Base-by-base conservation (phyloP, 2,113 vertebrate genomes). In the Bujurquina vittata region DNA sequence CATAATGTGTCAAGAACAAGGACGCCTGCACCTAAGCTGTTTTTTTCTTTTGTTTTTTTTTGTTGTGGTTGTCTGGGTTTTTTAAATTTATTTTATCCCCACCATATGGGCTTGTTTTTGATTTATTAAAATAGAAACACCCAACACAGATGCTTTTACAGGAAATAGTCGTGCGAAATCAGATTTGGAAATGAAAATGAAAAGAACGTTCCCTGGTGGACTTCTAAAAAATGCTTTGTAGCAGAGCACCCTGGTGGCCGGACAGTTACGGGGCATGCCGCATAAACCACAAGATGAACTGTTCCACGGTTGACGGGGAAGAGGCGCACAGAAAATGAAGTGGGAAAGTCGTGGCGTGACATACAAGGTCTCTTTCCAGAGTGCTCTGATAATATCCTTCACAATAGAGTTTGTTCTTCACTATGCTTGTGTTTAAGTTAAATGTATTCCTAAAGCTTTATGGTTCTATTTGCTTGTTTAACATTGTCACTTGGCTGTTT, bases 91-190 rank as follows among this genome's bases (percentile, higher is more conserved):
- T 84, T 79, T 85, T 9, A 11, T 75, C 31, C 18, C 29, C 11
- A 62, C 57, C 78, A 69, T 55, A 61, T 84, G 59, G 11, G 22
- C 62, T 75, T 69, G 22, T 85, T 87, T 87, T 37, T 59, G 4
- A 52, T 81, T 84, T 37, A 76, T 81, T 56, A 35, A 79, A 69
- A 76, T 20, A 79, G 35, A 84, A 60, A 35, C 29, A 40, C 20
- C 37, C 11, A 84, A 40, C 67, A 74, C 74, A 69, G 49, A 57
- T 72, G 29, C 12, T 62, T 65, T 73, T 15, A 22, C 20, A 40
- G 40, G 26, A 78, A 43, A 55, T 73, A 65, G 35, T 76, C 1
- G 29, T 69, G 43, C 65, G 43, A 72, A 54, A 72, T 72, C 46
- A 72, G 23, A 1, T 72, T 72, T 52, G 26, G 17, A 54, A 72